phyloP scores from a whole-genome alignment of 2,797 vertebrate genomes.

The Heliangelus exortis region DNA sequence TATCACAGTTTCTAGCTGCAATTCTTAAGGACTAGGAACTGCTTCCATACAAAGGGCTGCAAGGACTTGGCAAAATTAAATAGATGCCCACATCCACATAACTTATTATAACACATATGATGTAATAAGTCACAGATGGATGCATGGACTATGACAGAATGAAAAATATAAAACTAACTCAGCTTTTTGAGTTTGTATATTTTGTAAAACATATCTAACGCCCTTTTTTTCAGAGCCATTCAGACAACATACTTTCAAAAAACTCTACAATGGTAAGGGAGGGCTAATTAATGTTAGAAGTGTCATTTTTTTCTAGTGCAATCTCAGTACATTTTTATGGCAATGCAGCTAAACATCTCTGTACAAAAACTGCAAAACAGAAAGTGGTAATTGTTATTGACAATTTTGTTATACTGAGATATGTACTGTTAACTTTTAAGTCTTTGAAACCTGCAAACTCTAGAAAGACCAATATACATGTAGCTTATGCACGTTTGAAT shows the following conservation, averaged over 20 bases:
- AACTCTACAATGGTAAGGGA: neutral
- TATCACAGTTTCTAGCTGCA: constrained; percentile 55
- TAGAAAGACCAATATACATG: neutral
- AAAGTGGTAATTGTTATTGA: neutral
- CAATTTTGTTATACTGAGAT: neutral
- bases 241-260: constrained; percentile 28
- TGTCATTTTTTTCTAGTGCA: neutral
- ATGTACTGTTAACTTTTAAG: neutral
- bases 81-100: constrained; percentile 6
- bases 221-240: constrained; percentile 17
- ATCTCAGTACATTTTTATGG: neutral
- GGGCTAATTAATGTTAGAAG: constrained; percentile 4
- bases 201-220: constrained; percentile 34
- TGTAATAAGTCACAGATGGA: constrained; percentile 61
- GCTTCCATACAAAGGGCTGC: constrained; percentile 28
- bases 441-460: neutral
- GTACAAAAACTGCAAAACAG: neutral
- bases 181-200: constrained; percentile 32
- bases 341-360: neutral
- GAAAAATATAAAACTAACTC: constrained; percentile 46
- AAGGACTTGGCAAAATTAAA: constrained; percentile 65
- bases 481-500: neutral
- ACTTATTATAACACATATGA: constrained; percentile 48
- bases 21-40: constrained; percentile 31
- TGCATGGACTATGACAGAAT: constrained; percentile 32